Base-by-base conservation (phyloP, 2,888 invertebrate genomes). In the Phytoseiulus persimilis region DNA sequence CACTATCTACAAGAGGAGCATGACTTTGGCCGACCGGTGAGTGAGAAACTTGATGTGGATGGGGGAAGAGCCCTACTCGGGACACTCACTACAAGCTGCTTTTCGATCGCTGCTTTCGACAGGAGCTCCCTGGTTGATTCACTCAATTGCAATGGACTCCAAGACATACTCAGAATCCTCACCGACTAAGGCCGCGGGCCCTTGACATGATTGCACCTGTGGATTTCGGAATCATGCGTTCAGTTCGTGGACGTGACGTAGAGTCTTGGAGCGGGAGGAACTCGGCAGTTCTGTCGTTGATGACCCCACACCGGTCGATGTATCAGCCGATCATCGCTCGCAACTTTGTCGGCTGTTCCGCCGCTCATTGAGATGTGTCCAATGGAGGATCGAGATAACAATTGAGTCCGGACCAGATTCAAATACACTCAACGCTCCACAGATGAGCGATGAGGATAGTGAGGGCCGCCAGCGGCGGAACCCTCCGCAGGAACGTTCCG, bases 81-180 rank as follows among this genome's bases (percentile, higher is more conserved):
- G 18, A 65, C 28, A 65, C 65, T 65, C 65, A 65, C 65, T 23
- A 65, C 65, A 28, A 65, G 65, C 14, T 65, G 65, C 65, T 65
- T 65, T 65, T 65, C 65, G 65, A 65, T 65, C 11, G 65, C 65
- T 1, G 65, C 14, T 28, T 65, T 65, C 65, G 65, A 65, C 11
- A 65, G 65, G 65, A 65, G 65, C 65, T 65, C 65, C 65, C 28
- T 65, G 65, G 65, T 65, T 65, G 65, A 14, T 65, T 65, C 65
- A 65, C 65, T 65, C 65, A 65, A 65, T 28, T 65, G 11, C 65
- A 65, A 65, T 65, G 65, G 65, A 65, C 65, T 65, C 65, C 65
- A 65, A 65, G 65, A 65, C 65, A 65, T 65, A 65, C 65, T 65
- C 65, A 65, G 65, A 65, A 65, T 65, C 65, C 65, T 65, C 65